Base-by-base conservation (phyloP, 2,113 vertebrate species). In the Pontoporia blainvillei region DNA sequence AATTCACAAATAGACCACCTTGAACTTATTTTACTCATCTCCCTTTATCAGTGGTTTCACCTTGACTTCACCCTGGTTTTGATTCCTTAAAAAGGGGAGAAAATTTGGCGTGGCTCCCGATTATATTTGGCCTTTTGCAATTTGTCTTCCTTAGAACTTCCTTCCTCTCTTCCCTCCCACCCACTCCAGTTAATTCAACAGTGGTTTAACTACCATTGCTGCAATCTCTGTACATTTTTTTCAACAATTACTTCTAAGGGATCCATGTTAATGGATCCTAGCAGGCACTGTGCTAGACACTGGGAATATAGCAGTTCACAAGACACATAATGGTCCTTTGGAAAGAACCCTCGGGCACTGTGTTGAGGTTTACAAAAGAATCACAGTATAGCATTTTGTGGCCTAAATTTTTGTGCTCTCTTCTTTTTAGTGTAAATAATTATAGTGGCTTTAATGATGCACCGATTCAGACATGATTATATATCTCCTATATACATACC, bases 61-160 rank as follows among this genome's bases (percentile, higher is more conserved):
- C 21, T 23, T 75, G 36, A 62, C 34, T 57, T 95, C 44, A 84
- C 57, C 23, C 17, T 94, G 59, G 31, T 93, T 85, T 97, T 84
- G 9, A 34, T 75, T 94, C 31, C 44, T 64, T 85, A 85, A 79
- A 82, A 83, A 82, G 49, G 36, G 66, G 29, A 94, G 66, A 91
- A 46, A 89, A 39, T 76, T 86, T 94, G 84, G 57, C 75, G 10
- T 71, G 46, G 13, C 2, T 95, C 52, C 73, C 54, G 36, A 71
- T 71, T 90, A 64, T 52, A 76, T 88, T 91, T 67, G 41, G 81
- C 23, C 20, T 87, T 97, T 66, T 92, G 85, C 57, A 85, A 96
- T n/a, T 89, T 90, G 54, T 61, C 93, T 90, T 86, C 71, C 62
- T 67, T 86, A 73, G 52, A 90, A 84, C 9, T 86, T 95, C 87